Evolutionary conservation across 2,113 vertebrate genomes (phyloP).

Genomic region (Dicrurus megarhynchus): DNA sequence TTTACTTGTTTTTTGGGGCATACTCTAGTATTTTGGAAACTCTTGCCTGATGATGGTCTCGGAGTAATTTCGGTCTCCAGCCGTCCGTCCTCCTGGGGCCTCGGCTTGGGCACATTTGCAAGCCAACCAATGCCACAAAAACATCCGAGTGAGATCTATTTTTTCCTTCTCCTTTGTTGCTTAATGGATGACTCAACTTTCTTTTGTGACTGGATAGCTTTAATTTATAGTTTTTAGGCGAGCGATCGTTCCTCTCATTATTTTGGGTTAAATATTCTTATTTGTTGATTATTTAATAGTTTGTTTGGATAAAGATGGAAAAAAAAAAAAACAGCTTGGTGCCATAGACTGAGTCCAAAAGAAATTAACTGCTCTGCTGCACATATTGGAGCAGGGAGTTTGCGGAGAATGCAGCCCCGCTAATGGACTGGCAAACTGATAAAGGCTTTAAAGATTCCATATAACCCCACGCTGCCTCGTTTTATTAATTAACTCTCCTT

Average conservation of each 20-base stretch:
- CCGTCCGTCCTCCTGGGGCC: background rate
- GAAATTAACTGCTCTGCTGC: slow-evolving; percentile 81
- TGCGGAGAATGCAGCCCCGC: slow-evolving; percentile 62
- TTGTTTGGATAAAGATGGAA: slow-evolving; percentile 68
- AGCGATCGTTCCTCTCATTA: slow-evolving; percentile 47
- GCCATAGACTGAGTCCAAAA: slow-evolving; percentile 80
- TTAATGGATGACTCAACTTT: slow-evolving; percentile 71
- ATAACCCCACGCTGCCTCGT: slow-evolving; percentile 68
- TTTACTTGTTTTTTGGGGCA: background rate
- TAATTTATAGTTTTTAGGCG: slow-evolving; percentile 70
- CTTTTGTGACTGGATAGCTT: slow-evolving; percentile 67
- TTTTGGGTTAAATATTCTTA: slow-evolving; percentile 70
- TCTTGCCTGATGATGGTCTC: background rate
- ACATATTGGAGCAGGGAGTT: slow-evolving; percentile 77
- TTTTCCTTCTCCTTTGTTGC: slow-evolving; percentile 60
- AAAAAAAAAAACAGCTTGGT: slow-evolving; percentile 64
- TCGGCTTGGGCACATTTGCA: background rate
- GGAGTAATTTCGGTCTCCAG: background rate
- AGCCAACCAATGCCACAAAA: slow-evolving; percentile 51
- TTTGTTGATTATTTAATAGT: slow-evolving; percentile 72
- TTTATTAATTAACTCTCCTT: slow-evolving; percentile 70
- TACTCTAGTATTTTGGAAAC: background rate
- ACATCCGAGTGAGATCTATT: slow-evolving; percentile 45
- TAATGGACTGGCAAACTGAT: slow-evolving; percentile 76
- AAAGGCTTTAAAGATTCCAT: slow-evolving; percentile 72